A percentile compares a stretch with the other conserved stretches of the same genome.
Evolutionary conservation across 37 sponge, comb jelly and placozoan species (phyloP).

Genomic region (Geodia barretti): DNA sequence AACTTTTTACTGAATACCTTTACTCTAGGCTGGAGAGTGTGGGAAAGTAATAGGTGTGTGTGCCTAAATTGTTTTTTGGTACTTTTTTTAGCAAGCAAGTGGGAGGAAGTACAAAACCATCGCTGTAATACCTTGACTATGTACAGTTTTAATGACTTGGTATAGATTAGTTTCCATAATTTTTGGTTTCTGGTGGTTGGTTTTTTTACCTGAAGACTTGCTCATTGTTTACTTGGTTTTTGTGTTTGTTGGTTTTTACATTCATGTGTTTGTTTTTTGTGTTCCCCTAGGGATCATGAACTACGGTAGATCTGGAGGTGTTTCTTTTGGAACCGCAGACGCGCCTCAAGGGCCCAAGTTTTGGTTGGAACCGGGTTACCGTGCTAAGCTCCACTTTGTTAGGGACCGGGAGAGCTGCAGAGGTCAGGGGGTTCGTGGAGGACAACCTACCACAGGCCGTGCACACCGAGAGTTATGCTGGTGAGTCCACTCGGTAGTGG

Average conservation of each 20-base stretch:
- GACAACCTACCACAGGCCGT: constrained; percentile 33
- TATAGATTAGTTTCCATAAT: no score
- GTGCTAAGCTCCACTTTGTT: neutral
- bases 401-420: constrained; percentile 6
- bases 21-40: no score
- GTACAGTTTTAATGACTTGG: no score
- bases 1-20: no score
- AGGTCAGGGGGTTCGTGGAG: constrained; percentile 58
- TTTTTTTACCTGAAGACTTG: no score
- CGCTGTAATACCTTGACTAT: no score
- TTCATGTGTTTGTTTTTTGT: neutral
- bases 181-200: neutral
- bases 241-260: neutral
- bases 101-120: no score
- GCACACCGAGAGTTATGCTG: constrained; percentile 71
- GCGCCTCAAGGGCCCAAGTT: constrained; percentile 61
- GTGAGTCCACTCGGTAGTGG: no score
- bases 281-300: constrained; percentile 64
- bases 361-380: neutral
- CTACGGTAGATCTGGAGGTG: constrained; percentile 66
- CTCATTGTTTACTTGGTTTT: neutral
- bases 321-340: constrained; percentile 66
- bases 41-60: no score
- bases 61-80: no score
- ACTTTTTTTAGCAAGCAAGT: no score